Conservation (phyloP, 2,888 invertebrate genomes). For the Athrips mouffetella region DNA sequence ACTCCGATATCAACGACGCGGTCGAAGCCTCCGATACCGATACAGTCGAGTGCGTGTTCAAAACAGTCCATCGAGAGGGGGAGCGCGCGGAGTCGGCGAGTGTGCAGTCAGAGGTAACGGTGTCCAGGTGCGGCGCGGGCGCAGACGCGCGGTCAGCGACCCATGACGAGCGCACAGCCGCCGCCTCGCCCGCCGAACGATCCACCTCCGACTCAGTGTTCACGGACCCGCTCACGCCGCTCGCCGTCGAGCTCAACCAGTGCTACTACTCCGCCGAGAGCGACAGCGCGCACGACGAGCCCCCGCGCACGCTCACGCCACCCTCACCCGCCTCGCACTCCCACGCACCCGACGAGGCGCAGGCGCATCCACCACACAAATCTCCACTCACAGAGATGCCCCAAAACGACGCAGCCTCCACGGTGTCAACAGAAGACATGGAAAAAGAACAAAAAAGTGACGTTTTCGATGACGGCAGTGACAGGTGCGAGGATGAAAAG, state of each 20-base stretch:
- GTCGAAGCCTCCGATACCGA: constrained; percentile 70
- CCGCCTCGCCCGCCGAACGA: constrained; percentile 70
- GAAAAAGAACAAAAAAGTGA: constrained; percentile 67
- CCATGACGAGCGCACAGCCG: constrained; percentile 55
- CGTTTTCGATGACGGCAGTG: constrained; percentile 58
- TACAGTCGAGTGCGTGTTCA: constrained; percentile 67
- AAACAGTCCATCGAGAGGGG: constrained; percentile 50
- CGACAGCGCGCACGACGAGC: constrained; percentile 66
- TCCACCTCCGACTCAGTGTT: constrained; percentile 87
- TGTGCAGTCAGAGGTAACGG: constrained; percentile 68
- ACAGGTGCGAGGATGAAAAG: constrained; percentile 62
- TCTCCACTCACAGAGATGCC: constrained; percentile 11
- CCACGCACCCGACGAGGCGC: constrained; percentile 37
- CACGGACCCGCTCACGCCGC: constrained; percentile 83
- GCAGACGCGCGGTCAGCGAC: constrained; percentile 69
- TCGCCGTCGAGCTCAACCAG: constrained; percentile 81
- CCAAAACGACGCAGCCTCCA: constrained; percentile 49
- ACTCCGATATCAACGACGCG: constrained; percentile 69
- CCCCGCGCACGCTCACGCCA: constrained; percentile 51
- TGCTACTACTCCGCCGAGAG: constrained; percentile 81
- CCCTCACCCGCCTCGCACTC: too few relatives aligned
- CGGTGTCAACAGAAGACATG: constrained; percentile 45
- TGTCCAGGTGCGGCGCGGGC: constrained; percentile 62
- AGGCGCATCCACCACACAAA: constrained; percentile 27
- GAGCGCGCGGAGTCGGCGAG: constrained; percentile 49